Evolutionary conservation across 2,888 invertebrate genomes (phyloP).

Genomic region (Tenodera sinensis): DNA sequence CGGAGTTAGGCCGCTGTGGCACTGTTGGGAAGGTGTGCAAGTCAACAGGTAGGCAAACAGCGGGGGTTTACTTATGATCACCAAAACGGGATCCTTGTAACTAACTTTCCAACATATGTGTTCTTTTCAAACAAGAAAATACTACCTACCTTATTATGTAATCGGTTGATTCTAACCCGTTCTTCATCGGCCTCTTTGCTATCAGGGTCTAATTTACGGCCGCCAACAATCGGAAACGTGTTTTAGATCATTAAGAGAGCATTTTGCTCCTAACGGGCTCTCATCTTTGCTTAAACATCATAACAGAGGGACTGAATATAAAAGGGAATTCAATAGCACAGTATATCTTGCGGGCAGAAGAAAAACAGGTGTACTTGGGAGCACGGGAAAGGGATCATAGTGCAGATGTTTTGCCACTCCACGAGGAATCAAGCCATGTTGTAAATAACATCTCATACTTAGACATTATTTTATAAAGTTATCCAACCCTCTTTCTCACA

Average conservation of each 20-base stretch:
- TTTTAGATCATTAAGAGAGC: background rate
- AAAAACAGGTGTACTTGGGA: background rate
- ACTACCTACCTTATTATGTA: background rate
- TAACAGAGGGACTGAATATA: background rate
- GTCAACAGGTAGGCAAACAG: constrained; percentile 11
- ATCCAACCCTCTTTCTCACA: no score
- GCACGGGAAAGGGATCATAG: no score
- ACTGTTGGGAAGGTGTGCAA: background rate
- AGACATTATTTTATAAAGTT: no score
- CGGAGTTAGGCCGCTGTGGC: background rate
- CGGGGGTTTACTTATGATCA: constrained; percentile 3
- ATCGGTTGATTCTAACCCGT: background rate
- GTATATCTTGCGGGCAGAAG: background rate
- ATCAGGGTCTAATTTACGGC: background rate
- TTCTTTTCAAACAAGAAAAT: background rate
- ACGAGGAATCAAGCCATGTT: no score
- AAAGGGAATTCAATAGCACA: background rate
- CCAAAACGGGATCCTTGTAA: background rate
- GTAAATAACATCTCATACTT: no score
- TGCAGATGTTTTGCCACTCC: no score
- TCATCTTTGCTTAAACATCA: background rate
- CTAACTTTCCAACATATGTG: background rate
- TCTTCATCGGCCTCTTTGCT: background rate
- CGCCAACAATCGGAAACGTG: background rate
- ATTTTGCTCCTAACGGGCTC: background rate